Percentiles rank a stretch among this genome's conserved stretches.
Conservation (phyloP, 2,797 vertebrate species). For the Protonibea diacanthus region DNA sequence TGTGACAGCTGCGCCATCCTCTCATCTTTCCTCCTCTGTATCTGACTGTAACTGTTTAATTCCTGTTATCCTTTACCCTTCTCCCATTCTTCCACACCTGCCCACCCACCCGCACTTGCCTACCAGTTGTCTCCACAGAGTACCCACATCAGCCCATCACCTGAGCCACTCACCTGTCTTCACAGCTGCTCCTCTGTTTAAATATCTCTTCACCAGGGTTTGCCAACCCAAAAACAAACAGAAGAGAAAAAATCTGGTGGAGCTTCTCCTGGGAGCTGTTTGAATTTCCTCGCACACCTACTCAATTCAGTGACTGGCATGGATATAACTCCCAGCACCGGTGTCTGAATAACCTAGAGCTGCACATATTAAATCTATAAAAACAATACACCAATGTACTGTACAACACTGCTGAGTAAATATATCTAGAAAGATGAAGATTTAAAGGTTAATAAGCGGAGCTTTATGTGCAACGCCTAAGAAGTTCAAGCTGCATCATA, state of each 20-base stretch:
- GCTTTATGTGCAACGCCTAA: neutral
- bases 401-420: neutral
- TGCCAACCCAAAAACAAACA: conserved; percentile 37
- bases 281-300: conserved; percentile 38
- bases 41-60: conserved; percentile 15
- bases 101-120: conserved; percentile 14
- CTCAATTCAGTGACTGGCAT: conserved; percentile 29
- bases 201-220: conserved; percentile 15
- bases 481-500: conserved; percentile 14
- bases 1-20: conserved; percentile 1
- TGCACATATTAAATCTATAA: conserved; percentile 1
- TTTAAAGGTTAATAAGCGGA: neutral
- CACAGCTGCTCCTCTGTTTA: conserved; percentile 40
- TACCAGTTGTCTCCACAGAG: conserved; percentile 2
- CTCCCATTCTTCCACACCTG: conserved; percentile 22
- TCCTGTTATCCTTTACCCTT: conserved; percentile 8
- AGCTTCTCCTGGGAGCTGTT: conserved; percentile 23
- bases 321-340: conserved; percentile 10
- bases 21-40: neutral
- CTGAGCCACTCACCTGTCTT: conserved; percentile 36
- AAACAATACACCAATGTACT: neutral
- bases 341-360: neutral
- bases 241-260: neutral
- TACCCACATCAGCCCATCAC: conserved; percentile 18
- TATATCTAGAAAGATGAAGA: neutral